These are phyloP conservation scores for Synergus laeviventris DNA, from an alignment of 2,888 invertebrate species.

Conservation along the genomic window DNA sequence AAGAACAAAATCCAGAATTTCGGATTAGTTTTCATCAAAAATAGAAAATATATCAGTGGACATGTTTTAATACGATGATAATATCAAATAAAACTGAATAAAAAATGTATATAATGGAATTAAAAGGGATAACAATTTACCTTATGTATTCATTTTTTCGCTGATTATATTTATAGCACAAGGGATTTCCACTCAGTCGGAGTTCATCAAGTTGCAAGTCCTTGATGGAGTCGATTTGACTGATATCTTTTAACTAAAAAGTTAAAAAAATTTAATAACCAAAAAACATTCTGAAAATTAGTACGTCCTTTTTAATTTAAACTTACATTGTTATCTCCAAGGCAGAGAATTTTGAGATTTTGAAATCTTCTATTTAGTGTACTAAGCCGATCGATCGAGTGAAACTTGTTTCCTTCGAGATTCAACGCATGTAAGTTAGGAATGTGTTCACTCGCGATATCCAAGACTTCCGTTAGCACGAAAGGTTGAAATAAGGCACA, in stretches of 20 bases:
- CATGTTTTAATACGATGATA: no score
- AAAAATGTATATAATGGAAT: no score
- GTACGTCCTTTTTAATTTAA: slow-evolving; percentile 56
- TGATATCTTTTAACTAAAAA: slow-evolving; percentile 82
- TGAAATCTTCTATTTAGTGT: slow-evolving; percentile 82
- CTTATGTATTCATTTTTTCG: slow-evolving; percentile 86
- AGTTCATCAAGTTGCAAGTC: slow-evolving; percentile 86
- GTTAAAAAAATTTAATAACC: no score
- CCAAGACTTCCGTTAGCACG: slow-evolving; percentile 85
- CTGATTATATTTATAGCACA: slow-evolving; percentile 87
- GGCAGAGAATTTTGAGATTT: slow-evolving; percentile 86
- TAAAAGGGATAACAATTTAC: slow-evolving; percentile 78
- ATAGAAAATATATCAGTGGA: neutral
- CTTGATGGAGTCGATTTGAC: slow-evolving; percentile 82
- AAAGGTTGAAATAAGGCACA: slow-evolving; percentile 85
- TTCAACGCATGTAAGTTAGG: slow-evolving; percentile 89
- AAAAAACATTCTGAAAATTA: no score
- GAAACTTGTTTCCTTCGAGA: slow-evolving; percentile 87
- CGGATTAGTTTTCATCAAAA: slow-evolving; percentile 59
- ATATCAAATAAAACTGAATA: no score
- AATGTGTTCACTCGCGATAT: slow-evolving; percentile 89
- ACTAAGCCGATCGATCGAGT: slow-evolving; percentile 82
- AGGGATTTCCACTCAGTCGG: slow-evolving; percentile 87
- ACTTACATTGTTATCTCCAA: slow-evolving; percentile 87
- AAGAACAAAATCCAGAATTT: slow-evolving; percentile 58